Evolutionary conservation across 2,888 invertebrate species (phyloP), one percentile per base, ranked within the genome.

Genomic region (Eupithecia vulgata): DNA sequence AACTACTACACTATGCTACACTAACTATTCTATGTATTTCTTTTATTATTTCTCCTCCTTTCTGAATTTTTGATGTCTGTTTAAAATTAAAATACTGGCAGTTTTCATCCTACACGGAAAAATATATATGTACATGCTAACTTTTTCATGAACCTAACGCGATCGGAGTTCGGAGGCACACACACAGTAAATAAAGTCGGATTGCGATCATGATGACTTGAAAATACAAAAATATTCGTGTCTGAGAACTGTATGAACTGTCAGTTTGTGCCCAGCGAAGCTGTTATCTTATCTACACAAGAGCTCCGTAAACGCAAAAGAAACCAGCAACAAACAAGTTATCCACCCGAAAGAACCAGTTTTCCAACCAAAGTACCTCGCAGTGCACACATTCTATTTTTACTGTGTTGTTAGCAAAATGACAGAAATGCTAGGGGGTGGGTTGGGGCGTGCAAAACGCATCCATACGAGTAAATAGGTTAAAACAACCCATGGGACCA

Each of bases 381-480:
- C 57, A 65, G 25, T 45, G 25, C 37, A 64, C 40, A 37, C 40
- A 70, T 70, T 37, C 62, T 64, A 64, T 64, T 68, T 71, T 71
- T 71, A 61, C 62, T 37, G 34, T 40, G 67, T 70, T 59, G 71
- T 71, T 71, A 71, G 71, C 48, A 74, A 70, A 67, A 62, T 67
- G 62, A 75, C 69, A 75, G 57, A 71, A 70, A 67, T 70, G 40
- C 71, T 57, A 62, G 70, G 71, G 69, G 77, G 65, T 40, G 61
- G 68, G 71, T 57, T 57, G 57, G 57, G 68, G 79, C 74, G 73
- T 72, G 74, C 75, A 76, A 73, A 80, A 78, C 68, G 61, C 71
- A 72, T 76, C 74, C 72, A 68, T 70, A 67, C 67, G 67, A 75
- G 66, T 74, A 76, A 80, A 79, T 77, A 79, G 78, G 77, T 77